phyloP scores from a whole-genome alignment of 2,113 vertebrate genomes.

The Erythrolamprus reginae region DNA sequence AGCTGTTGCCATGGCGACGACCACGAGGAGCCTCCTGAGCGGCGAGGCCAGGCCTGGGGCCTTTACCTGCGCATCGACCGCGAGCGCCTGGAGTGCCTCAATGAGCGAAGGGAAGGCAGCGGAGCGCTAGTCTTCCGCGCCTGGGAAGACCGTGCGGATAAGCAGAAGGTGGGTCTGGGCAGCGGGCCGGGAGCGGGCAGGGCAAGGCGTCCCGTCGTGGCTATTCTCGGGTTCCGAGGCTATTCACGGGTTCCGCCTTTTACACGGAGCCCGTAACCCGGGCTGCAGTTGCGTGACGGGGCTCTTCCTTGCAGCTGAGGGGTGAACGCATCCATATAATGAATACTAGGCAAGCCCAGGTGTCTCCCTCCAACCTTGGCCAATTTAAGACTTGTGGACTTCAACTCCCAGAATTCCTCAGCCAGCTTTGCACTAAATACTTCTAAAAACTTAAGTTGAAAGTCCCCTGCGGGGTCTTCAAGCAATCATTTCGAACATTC shows the following conservation, averaged over 20 bases:
- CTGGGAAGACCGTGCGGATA: constrained; percentile 85
- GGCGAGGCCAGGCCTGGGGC: constrained; percentile 84
- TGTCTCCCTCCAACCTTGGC: no score
- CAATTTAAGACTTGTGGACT: not conserved
- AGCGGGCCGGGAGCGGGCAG: no score
- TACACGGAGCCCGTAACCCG: not conserved
- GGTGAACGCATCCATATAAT: not conserved
- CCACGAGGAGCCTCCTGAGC: constrained; percentile 79
- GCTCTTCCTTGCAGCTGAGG: not conserved
- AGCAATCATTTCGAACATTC: not conserved
- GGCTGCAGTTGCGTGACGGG: not conserved
- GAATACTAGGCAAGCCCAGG: no score
- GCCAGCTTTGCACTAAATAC: no score
- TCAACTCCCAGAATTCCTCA: not conserved
- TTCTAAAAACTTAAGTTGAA: not conserved
- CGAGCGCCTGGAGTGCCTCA: constrained; percentile 90
- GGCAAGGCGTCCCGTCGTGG: no score
- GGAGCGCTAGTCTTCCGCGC: constrained; percentile 90
- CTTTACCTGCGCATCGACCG: constrained; percentile 86
- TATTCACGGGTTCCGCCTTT: not conserved
- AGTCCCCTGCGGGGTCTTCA: not conserved
- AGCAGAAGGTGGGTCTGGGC: constrained; percentile 73
- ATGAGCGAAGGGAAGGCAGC: constrained; percentile 89
- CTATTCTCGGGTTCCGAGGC: not conserved
- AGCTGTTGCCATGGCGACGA: constrained; percentile 62